Conservation (phyloP, 2,113 vertebrate genomes). For the Ceuthmochares aereus region DNA sequence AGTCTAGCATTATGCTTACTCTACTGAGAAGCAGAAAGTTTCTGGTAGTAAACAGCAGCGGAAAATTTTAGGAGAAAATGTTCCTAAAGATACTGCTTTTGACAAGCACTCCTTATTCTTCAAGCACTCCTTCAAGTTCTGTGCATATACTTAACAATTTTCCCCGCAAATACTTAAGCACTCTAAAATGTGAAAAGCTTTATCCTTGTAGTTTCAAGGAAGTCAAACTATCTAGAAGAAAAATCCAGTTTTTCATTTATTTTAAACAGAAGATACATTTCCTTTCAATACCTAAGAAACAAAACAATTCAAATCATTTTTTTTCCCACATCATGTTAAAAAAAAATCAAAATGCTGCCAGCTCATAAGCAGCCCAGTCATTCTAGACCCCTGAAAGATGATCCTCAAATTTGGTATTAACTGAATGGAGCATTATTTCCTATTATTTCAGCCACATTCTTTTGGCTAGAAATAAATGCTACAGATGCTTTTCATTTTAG, state of each 20-base stretch:
- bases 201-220: not conserved
- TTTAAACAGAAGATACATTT: not conserved
- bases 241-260: slow-evolving; percentile 17
- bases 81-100: not conserved
- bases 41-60: not conserved
- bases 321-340: not conserved
- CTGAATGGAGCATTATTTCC: not conserved
- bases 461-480: slow-evolving; percentile 17
- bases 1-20: not conserved
- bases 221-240: not conserved
- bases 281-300: not conserved
- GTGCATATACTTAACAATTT: not conserved
- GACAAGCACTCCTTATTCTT: no score
- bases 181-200: not conserved
- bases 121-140: not conserved
- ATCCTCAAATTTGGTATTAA: not conserved
- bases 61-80: not conserved
- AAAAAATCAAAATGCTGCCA: not conserved
- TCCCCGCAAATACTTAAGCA: not conserved
- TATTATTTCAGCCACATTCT: not conserved
- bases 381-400: not conserved
- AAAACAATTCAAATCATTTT: not conserved
- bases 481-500: not conserved
- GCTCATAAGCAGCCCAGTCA: not conserved
- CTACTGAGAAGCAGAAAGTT: not conserved